Evolutionary conservation across 2,888 invertebrate species (phyloP), one percentile per base, ranked within the genome.

Genomic region (Cosmorhoe ocellata): DNA sequence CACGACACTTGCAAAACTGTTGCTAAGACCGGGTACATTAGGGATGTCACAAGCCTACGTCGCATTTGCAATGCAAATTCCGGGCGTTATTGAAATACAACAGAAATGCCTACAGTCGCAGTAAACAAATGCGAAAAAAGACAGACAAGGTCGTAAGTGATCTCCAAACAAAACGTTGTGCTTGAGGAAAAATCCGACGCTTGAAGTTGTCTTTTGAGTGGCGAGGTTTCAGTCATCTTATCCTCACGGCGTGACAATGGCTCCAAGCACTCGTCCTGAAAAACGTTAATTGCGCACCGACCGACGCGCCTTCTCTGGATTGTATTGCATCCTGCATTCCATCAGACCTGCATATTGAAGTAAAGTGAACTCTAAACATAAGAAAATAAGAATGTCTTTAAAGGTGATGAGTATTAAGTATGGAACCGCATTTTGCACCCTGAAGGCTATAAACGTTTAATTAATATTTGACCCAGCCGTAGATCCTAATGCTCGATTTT

Each of bases 211-310:
- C 75, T 78, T 78, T 81, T 79, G 67, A 79, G 73, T 67, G 69
- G 65, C 58, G 58, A 56, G 71, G 68, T 72, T 77, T 63, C 68
- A 74, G 74, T 69, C 68, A 71, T 77, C 76, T 79, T 76, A 72
- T 76, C 76, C 76, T 71, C 71, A 69, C 71, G 71, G 65, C 78
- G 78, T 78, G 79, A 83, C 83, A 81, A 81, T 78, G 71, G 66
- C 74, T 71, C 66, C 63, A 64, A 74, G 78, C 76, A 75, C 64
- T 71, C 74, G 74, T 74, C 74, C 81, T 79, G 79, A 79, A 84
- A 84, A 83, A 81, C 81, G 80, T 81, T 86, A 86, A 86, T 86
- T 84, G 81, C 83, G 71, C 82, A 74, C 74, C 73, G 67, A 71
- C 74, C 66, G 69, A 71, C 67, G 69, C 63, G 67, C 64, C 67